Evolutionary conservation across 2,113 vertebrate species (phyloP).

Genomic region (Poeciliopsis turrubarensis): DNA sequence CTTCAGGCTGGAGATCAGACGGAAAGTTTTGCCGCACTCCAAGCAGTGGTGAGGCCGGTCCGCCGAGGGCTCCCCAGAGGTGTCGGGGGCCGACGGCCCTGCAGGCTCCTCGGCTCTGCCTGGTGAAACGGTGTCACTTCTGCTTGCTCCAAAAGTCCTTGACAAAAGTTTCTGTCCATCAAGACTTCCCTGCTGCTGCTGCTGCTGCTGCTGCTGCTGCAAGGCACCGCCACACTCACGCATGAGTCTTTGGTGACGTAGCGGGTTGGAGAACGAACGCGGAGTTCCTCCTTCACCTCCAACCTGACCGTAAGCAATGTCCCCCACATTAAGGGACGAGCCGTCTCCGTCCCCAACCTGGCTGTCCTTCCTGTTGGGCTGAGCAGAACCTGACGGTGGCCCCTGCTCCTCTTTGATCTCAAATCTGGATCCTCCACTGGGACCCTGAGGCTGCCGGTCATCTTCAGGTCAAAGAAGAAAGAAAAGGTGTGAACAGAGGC

Average conservation of each 20-base stretch:
- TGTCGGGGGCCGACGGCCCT: slow-evolving; percentile 60
- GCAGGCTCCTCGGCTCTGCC: slow-evolving; percentile 57
- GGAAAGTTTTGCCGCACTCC: slow-evolving; percentile 84
- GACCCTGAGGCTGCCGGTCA: slow-evolving; percentile 67
- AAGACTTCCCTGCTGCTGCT: slow-evolving; percentile 53
- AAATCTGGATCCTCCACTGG: slow-evolving; percentile 59
- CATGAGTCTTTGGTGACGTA: slow-evolving; percentile 61
- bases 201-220: slow-evolving; percentile 59
- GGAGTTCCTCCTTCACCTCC: slow-evolving; percentile 63
- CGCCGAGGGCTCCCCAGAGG: slow-evolving; percentile 51
- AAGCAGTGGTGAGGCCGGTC: slow-evolving; percentile 83
- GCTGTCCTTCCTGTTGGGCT: slow-evolving; percentile 57
- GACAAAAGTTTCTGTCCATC: slow-evolving; percentile 57
- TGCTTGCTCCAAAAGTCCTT: slow-evolving; percentile 45
- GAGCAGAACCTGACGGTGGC: slow-evolving; percentile 49
- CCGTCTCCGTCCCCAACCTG: slow-evolving; percentile 56
- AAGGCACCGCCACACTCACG: slow-evolving; percentile 53
- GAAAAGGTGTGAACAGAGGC: neutral
- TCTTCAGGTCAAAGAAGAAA: slow-evolving; percentile 42
- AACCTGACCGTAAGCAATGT: slow-evolving; percentile 71
- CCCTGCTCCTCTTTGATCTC: slow-evolving; percentile 82
- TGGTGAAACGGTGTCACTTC: slow-evolving; percentile 52
- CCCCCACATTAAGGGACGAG: slow-evolving; percentile 63
- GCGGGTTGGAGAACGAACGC: slow-evolving; percentile 62
- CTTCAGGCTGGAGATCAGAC: slow-evolving; percentile 83